phyloP scores from a whole-genome alignment of 2,797 vertebrate genomes.

The Eptatretus atami region DNA sequence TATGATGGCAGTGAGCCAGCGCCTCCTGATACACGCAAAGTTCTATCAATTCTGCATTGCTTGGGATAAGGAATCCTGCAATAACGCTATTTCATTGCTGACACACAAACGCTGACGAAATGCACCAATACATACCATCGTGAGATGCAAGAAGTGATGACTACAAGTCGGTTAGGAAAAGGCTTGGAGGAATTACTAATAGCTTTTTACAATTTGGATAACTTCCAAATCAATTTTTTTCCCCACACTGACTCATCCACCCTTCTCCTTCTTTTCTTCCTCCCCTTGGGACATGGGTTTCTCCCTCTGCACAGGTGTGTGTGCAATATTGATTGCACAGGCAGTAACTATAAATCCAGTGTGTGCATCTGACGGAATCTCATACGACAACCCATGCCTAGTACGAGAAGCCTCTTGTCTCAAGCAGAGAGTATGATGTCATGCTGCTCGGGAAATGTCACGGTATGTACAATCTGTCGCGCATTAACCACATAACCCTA shows the following conservation, averaged over 20 bases:
- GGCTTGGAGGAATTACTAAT: not conserved
- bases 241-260: not conserved
- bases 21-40: too few relatives aligned
- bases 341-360: conserved; percentile 73
- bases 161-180: not conserved
- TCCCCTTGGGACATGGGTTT: not conserved
- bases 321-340: conserved; percentile 82
- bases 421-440: conserved; percentile 76
- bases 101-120: not conserved
- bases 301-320: conserved; percentile 35
- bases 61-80: too few relatives aligned
- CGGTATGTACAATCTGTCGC: conserved; percentile 23
- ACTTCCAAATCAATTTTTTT: too few relatives aligned
- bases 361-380: conserved; percentile 59
- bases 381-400: conserved; percentile 73
- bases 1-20: too few relatives aligned
- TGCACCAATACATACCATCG: not conserved
- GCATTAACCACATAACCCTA: not conserved
- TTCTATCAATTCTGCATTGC: too few relatives aligned
- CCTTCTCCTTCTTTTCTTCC: too few relatives aligned
- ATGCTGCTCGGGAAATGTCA: conserved; percentile 55
- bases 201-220: not conserved
- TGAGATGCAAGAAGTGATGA: not conserved
- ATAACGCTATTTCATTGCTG: not conserved
- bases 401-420: conserved; percentile 67